Conservation (phyloP, 2,113 vertebrate genomes). For the Vulpes ferrilata region DNA sequence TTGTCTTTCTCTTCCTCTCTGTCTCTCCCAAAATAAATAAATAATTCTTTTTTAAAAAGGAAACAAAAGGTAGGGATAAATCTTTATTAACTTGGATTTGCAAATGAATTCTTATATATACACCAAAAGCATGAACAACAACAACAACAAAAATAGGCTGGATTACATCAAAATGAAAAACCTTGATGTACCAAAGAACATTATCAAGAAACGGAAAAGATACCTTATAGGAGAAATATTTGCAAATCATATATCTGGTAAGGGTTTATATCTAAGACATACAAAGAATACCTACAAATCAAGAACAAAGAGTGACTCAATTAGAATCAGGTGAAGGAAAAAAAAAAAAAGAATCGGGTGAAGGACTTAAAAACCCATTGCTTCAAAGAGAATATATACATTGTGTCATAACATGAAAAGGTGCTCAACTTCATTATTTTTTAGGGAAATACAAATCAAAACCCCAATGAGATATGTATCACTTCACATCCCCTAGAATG, state of each 20-base stretch:
- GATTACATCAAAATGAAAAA: background rate
- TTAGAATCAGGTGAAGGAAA: background rate
- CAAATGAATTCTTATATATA: background rate
- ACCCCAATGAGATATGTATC: background rate
- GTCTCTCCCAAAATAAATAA: no score
- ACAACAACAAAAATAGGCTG: background rate
- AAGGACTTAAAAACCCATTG: background rate
- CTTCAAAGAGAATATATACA: background rate
- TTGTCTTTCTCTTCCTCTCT: no score
- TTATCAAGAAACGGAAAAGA: background rate
- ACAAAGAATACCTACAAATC: background rate
- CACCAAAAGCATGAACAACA: background rate
- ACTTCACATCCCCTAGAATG: background rate
- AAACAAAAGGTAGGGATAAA: background rate
- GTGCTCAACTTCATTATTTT: background rate
- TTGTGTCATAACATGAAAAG: background rate
- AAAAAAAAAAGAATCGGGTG: background rate
- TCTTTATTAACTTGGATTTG: background rate
- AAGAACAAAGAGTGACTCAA: background rate
- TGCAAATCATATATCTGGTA: background rate
- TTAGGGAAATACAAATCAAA: background rate
- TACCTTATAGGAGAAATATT: background rate
- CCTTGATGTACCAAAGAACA: background rate
- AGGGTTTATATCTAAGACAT: background rate
- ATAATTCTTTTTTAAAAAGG: no score